Conservation (phyloP, 1,140 invertebrate species). For the Pseudomyrmex gracilis region DNA sequence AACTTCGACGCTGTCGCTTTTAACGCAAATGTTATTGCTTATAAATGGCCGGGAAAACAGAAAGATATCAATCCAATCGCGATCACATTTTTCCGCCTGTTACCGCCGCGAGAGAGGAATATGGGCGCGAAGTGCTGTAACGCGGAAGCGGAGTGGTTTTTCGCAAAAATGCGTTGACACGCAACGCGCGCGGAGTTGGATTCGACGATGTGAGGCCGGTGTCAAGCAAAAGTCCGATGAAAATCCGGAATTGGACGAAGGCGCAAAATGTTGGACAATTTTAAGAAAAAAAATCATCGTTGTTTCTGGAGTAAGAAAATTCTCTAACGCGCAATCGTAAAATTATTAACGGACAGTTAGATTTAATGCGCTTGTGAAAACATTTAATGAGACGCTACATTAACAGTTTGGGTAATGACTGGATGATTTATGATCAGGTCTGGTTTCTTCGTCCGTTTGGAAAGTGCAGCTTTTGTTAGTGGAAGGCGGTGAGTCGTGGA, state of each 20-base stretch:
- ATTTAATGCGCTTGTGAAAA: conserved; percentile 2
- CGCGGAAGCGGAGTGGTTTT: conserved; percentile 19
- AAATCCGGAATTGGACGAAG: conserved; percentile 37
- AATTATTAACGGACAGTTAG: not conserved
- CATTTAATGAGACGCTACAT: not conserved
- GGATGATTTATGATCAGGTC: not conserved
- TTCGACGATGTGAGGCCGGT: conserved; percentile 9
- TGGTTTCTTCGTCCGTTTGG: conserved; percentile 28
- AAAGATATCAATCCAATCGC: conserved; percentile 1
- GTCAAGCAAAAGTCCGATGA: conserved; percentile 24
- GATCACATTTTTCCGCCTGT: conserved; percentile 2
- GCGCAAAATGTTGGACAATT: not conserved
- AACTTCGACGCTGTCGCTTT: not conserved
- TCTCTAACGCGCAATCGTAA: not conserved
- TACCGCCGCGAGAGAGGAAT: conserved; percentile 4
- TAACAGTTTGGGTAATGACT: not conserved
- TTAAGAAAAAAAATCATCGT: not conserved
- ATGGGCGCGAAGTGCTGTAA: too few relatives aligned
- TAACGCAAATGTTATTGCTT: too few relatives aligned
- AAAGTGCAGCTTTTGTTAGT: conserved; percentile 59
- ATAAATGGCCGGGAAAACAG: not conserved
- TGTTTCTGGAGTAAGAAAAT: not conserved
- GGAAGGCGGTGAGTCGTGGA: conserved; percentile 51
- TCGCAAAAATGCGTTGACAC: conserved; percentile 16
- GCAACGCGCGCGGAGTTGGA: conserved; percentile 25